phyloP scores from a whole-genome alignment of 1,140 invertebrate genomes.

The Heliothis virescens region DNA sequence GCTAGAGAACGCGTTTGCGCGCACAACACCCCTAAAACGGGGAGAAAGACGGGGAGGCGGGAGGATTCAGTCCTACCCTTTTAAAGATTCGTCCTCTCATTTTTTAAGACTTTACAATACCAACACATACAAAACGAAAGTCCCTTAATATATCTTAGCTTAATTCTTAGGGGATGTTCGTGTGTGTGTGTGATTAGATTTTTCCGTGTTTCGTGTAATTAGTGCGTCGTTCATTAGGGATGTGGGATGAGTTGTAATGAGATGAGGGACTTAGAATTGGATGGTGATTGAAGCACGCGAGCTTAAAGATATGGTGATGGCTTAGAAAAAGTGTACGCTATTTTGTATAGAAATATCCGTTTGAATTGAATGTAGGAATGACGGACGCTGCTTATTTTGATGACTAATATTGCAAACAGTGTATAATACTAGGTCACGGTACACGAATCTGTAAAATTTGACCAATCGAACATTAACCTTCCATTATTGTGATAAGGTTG shows the following conservation, averaged over 20 bases:
- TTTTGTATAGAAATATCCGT: background rate
- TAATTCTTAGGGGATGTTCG: constrained; percentile 54
- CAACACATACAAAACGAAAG: constrained; percentile 69
- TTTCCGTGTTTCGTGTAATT: constrained; percentile 82
- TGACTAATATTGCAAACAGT: too few species aligned
- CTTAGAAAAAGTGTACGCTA: constrained; percentile 20
- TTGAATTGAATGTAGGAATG: background rate
- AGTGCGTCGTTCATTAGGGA: constrained; percentile 56
- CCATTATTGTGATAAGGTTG: too few species aligned
- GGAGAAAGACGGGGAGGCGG: constrained; percentile 60
- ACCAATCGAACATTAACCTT: too few species aligned
- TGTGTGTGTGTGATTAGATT: constrained; percentile 73
- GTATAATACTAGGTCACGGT: too few species aligned
- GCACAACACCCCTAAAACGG: constrained; percentile 64
- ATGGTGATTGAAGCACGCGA: constrained; percentile 33
- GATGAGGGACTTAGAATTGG: constrained; percentile 28
- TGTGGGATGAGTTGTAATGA: constrained; percentile 52
- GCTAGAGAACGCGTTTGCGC: constrained; percentile 78
- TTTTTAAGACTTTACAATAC: constrained; percentile 86
- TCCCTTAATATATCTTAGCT: constrained; percentile 45
- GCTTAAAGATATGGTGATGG: constrained; percentile 25
- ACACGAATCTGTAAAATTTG: too few species aligned
- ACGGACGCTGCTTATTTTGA: too few species aligned
- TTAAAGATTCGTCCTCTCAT: constrained; percentile 85
- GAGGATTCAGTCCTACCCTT: constrained; percentile 82